These are phyloP conservation scores for Chaetodon trifasciatus DNA, from an alignment of 2,797 vertebrate species.

Conservation along the genomic window DNA sequence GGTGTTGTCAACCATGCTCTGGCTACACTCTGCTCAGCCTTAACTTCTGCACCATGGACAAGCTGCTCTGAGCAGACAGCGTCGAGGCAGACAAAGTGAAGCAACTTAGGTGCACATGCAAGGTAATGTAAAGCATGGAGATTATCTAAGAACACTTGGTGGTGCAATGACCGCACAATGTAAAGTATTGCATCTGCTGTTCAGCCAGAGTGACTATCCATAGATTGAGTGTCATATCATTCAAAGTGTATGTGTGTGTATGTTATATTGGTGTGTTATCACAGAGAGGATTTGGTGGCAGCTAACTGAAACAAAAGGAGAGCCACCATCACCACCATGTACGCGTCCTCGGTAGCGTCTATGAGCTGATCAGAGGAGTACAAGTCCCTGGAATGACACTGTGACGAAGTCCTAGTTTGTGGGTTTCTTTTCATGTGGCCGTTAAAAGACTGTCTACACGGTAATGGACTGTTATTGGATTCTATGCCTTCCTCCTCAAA, in stretches of 20 bases:
- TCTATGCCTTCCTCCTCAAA: slow-evolving; percentile 57
- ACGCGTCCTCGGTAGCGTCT: slow-evolving; percentile 34
- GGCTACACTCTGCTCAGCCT: slow-evolving; percentile 49
- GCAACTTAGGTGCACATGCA: slow-evolving; percentile 70
- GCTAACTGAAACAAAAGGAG: slow-evolving; percentile 34
- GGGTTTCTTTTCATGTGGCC: slow-evolving; percentile 32
- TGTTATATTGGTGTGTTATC: slow-evolving; percentile 41
- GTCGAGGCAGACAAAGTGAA: slow-evolving; percentile 65
- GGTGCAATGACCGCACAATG: slow-evolving; percentile 82
- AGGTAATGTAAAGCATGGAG: slow-evolving; percentile 72
- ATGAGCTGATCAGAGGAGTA: slow-evolving; percentile 57
- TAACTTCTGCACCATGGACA: slow-evolving; percentile 42
- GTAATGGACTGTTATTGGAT: slow-evolving; percentile 54
- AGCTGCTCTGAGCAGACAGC: slow-evolving; percentile 44
- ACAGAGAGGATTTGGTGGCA: slow-evolving; percentile 51
- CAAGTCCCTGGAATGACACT: slow-evolving; percentile 67
- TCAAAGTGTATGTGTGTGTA: slow-evolving; percentile 55
- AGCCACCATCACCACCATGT: slow-evolving; percentile 10
- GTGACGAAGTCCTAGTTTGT: slow-evolving; percentile 46
- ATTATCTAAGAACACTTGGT: slow-evolving; percentile 86
- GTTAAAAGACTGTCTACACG: slow-evolving; percentile 47
- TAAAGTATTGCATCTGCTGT: slow-evolving; percentile 85
- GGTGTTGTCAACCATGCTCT: slow-evolving; percentile 54
- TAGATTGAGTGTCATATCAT: slow-evolving; percentile 69
- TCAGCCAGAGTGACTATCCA: slow-evolving; percentile 79